phyloP scores from a whole-genome alignment of 2,888 invertebrate species.

The Campoplex nolae region DNA sequence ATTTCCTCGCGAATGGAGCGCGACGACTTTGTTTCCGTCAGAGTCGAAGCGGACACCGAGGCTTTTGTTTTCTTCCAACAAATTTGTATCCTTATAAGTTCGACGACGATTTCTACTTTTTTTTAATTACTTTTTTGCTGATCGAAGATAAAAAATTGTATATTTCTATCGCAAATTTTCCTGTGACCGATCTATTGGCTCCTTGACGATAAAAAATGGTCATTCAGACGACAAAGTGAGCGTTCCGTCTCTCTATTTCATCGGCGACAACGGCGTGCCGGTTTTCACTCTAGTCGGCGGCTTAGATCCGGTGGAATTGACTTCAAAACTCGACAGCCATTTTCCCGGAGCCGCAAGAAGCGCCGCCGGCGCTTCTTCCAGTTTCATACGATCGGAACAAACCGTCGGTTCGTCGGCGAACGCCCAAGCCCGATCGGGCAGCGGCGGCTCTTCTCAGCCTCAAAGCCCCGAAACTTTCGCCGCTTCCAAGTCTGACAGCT shows the following conservation, averaged over 20 bases:
- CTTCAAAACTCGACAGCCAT: slow-evolving; percentile 88
- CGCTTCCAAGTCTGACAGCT: background rate
- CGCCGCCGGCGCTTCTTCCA: slow-evolving; percentile 66
- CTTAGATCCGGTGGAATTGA: slow-evolving; percentile 87
- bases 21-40: slow-evolving; percentile 91
- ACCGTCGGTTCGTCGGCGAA: slow-evolving; percentile 29
- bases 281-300: slow-evolving; percentile 91
- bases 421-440: background rate
- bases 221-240: slow-evolving; percentile 89
- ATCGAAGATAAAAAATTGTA: background rate
- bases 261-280: slow-evolving; percentile 92
- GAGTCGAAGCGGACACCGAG: slow-evolving; percentile 90
- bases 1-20: slow-evolving; percentile 87
- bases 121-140: too few species aligned
- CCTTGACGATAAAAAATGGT: background rate
- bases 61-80: slow-evolving; percentile 92
- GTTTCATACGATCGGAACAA: slow-evolving; percentile 78
- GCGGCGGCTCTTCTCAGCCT: background rate
- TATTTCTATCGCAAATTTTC: background rate
- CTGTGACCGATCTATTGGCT: background rate
- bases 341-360: slow-evolving; percentile 85
- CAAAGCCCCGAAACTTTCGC: background rate
- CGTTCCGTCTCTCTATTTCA: slow-evolving; percentile 94
- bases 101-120: background rate
- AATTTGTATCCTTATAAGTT: slow-evolving; percentile 92